Percentiles rank a stretch among this genome's conserved stretches.
Evolutionary conservation across 37 sponge, comb jelly and placozoan genomes (phyloP).

Genomic region (Ephydatia muelleri): DNA sequence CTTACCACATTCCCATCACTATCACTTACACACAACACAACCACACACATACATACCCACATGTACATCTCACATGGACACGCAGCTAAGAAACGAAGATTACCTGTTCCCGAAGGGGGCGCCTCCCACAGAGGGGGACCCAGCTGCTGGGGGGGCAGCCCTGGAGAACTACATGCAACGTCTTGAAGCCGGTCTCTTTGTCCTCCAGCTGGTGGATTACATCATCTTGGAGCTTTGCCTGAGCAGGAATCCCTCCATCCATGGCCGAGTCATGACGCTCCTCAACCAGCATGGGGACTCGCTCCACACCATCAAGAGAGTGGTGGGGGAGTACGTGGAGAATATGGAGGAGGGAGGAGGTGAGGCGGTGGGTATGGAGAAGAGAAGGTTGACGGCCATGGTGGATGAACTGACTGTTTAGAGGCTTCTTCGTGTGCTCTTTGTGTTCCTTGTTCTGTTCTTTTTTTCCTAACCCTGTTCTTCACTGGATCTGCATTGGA

Average conservation of each 20-base stretch:
- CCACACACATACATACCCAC: not conserved
- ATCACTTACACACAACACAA: not conserved
- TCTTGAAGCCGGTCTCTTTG: constrained; percentile 93
- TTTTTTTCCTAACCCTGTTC: not conserved
- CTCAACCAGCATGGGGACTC: constrained; percentile 71
- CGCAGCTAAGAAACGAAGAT: constrained; percentile 41
- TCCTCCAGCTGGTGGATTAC: constrained; percentile 88
- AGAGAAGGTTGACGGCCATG: constrained; percentile 4
- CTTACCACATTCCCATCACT: too few species aligned
- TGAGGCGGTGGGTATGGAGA: constrained; percentile 10
- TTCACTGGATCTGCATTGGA: not conserved
- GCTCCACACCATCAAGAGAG: constrained; percentile 37
- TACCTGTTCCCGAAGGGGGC: constrained; percentile 2
- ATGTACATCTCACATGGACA: constrained; percentile 12
- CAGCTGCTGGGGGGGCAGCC: constrained; percentile 71
- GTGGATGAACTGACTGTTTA: not conserved
- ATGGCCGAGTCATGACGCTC: constrained; percentile 47
- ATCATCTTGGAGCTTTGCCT: constrained; percentile 76
- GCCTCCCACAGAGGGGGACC: not conserved
- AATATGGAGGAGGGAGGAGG: constrained; percentile 41
- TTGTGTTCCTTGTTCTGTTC: not conserved
- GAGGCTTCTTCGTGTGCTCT: not conserved
- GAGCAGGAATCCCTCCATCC: constrained; percentile 36
- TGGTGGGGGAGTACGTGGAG: constrained; percentile 67
- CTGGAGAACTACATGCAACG: constrained; percentile 74